phyloP scores from a whole-genome alignment of 2,113 vertebrate species.

The Zosterops lateralis region DNA sequence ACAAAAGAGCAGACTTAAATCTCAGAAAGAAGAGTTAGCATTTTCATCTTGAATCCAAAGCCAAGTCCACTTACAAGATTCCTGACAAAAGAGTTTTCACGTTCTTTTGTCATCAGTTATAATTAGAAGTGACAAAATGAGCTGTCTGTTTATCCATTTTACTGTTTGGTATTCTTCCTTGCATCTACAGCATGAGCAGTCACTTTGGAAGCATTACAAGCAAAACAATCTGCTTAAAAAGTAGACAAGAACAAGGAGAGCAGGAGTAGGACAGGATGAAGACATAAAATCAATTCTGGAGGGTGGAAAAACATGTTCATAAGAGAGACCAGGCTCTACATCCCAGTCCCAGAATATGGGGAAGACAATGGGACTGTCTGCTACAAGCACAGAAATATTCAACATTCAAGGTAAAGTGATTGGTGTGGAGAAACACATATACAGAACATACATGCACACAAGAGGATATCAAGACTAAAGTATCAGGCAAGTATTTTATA shows the following conservation, averaged over 20 bases:
- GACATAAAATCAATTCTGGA: neutral
- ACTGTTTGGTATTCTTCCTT: conserved; percentile 1
- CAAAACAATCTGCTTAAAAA: conserved; percentile 56
- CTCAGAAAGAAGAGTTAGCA: neutral
- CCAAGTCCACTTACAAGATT: neutral
- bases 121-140: conserved; percentile 19
- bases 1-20: neutral
- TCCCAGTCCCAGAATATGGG: neutral
- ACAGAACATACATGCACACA: neutral
- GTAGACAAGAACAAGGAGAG: conserved; percentile 15
- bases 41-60: conserved; percentile 1
- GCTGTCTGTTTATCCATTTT: conserved; percentile 9
- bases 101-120: conserved; percentile 25
- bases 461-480: neutral
- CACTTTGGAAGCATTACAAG: conserved; percentile 47
- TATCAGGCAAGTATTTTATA: neutral
- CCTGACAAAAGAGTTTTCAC: neutral
- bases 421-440: neutral
- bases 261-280: neutral
- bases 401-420: neutral
- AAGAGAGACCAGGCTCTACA: neutral
- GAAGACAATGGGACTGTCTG: neutral
- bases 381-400: neutral
- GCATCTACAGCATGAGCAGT: neutral
- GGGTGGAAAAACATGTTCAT: neutral